Conservation (phyloP, 1,140 invertebrate species). For the Saccostrea glomerata region DNA sequence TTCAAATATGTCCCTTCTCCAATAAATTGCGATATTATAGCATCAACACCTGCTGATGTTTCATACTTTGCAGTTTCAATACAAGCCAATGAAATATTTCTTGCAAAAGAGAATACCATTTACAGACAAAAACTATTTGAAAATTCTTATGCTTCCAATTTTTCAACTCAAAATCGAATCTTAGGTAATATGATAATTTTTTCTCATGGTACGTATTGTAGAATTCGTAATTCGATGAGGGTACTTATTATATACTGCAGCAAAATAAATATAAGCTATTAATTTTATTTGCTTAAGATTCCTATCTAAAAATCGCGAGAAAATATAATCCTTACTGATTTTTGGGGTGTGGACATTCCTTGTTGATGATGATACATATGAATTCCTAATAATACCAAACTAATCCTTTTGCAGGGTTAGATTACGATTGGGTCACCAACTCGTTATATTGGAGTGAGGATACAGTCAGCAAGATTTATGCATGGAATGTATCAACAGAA, state of each 20-base stretch:
- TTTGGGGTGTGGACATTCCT: too few species aligned
- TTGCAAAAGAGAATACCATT: conserved; percentile 10
- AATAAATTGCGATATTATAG: background rate
- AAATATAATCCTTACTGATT: background rate
- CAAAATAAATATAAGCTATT: too few species aligned
- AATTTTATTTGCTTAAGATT: background rate
- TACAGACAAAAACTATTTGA: background rate
- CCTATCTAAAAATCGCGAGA: background rate
- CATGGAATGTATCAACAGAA: background rate
- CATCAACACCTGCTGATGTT: background rate
- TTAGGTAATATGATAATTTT: background rate
- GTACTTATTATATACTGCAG: too few species aligned
- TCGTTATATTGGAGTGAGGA: conserved; percentile 5
- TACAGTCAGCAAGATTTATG: background rate
- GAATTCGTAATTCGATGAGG: too few species aligned
- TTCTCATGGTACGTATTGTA: too few species aligned
- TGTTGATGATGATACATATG: too few species aligned
- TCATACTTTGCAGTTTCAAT: background rate
- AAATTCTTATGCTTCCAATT: background rate
- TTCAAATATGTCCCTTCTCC: background rate
- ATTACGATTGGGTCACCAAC: background rate
- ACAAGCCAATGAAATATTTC: background rate
- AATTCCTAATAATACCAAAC: too few species aligned
- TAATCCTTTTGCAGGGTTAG: background rate
- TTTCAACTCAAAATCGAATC: background rate